Conservation (phyloP, 92 coral and sea anemone species). For the Muricea muricata region DNA sequence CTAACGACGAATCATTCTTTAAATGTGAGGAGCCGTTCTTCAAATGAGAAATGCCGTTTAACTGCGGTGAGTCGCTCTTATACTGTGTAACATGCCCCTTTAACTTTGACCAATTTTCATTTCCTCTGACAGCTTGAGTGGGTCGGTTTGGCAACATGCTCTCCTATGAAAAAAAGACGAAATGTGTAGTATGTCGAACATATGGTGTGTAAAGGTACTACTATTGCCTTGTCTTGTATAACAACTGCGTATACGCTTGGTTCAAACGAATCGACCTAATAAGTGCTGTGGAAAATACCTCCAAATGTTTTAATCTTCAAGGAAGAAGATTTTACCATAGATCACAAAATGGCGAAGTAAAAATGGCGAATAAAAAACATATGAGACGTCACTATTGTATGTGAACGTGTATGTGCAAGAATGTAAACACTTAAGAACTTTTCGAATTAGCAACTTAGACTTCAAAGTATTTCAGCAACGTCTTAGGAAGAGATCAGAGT, state of each 20-base stretch:
- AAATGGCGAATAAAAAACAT: background rate
- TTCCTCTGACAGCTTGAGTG: slow-evolving; percentile 60
- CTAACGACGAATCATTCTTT: background rate
- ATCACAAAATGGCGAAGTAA: too few relatives aligned
- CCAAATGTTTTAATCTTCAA: background rate
- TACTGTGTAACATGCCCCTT: background rate
- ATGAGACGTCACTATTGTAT: background rate
- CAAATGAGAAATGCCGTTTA: too few relatives aligned
- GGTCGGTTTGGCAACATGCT: slow-evolving; percentile 81
- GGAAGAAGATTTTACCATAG: background rate
- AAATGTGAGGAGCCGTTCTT: too few relatives aligned
- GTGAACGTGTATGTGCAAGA: background rate
- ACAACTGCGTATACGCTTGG: too few relatives aligned
- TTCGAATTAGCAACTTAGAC: too few relatives aligned
- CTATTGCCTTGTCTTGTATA: background rate
- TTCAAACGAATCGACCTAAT: too few relatives aligned
- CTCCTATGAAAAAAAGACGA: slow-evolving; percentile 53
- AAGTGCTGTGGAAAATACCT: background rate
- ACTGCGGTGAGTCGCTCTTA: too few relatives aligned
- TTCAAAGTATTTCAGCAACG: too few relatives aligned
- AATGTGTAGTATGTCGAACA: background rate
- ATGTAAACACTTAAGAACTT: background rate
- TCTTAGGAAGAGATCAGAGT: too few relatives aligned
- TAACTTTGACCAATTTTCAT: slow-evolving; percentile 47
- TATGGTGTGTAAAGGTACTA: background rate